Base-by-base conservation (phyloP, 2,888 invertebrate species). In the Dascillus cervinus region DNA sequence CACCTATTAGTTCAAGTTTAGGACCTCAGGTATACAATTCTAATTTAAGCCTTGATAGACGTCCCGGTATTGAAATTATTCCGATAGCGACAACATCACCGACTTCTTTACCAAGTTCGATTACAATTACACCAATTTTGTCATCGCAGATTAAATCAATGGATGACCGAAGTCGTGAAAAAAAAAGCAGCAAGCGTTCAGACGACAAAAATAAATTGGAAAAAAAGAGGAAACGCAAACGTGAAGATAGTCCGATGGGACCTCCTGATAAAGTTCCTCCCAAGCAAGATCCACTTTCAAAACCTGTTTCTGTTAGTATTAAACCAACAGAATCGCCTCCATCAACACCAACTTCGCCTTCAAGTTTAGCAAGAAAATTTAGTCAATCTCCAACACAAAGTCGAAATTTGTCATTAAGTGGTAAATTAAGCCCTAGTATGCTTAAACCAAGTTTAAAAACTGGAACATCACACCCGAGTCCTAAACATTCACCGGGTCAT, bases 41-140 rank as follows among this genome's bases (percentile, higher is more conserved):
- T 11, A 32, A 32, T 11, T 69, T 70, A 59, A 73, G 76, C 34
- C 61, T 81, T 23, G 82, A 83, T 46, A 70, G 80, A 33, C 67
- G 84, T 13, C 79, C 82, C 0, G 84, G 83, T 2, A 87, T 90
- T 39, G 90, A 91, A 64, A 86, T 90, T 26, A 86, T 90, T 49
- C 88, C 90, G 0, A 75, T 86, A 37, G 69, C 78, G 2, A 70
- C 80, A 8, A 65, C 77, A 4, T 64, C 79, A 0, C 74, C 77
- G 3, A 70, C 80, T 4, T 35, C 49, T 3, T 60, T 84, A 13
- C 81, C 86, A 5, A 83, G 83, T 52, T 86, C 88, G 1, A 86
- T 89, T 34, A 89, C 89, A 1, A 89, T 90, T 32, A 90, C 89
- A 0, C 85, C 89, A 2, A 87, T 89, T 21, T 71, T 77, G 1